phyloP scores from a whole-genome alignment of 1,140 invertebrate species.

The Drosophila lowei region DNA sequence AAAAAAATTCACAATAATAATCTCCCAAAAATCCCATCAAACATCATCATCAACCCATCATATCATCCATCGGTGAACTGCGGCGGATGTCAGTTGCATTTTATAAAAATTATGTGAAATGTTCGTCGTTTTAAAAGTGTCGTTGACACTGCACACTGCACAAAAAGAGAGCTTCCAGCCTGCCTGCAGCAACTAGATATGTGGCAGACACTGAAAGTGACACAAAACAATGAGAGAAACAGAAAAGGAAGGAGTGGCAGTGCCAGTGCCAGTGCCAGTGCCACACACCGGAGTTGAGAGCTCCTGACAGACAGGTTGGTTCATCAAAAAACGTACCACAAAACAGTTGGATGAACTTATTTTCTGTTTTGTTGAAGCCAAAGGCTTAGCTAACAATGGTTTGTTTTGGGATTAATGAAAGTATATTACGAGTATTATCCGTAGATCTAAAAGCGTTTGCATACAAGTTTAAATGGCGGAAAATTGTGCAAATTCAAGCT shows the following conservation, averaged over 20 bases:
- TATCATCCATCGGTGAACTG: slow-evolving; percentile 1
- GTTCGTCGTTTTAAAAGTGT: slow-evolving; percentile 41
- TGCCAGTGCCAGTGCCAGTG: background rate
- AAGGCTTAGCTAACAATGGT: no score
- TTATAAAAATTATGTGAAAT: slow-evolving; percentile 46
- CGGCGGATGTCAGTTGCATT: slow-evolving; percentile 53
- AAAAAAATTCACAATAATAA: no score
- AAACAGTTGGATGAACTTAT: slow-evolving; percentile 30
- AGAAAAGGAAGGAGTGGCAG: slow-evolving; percentile 4
- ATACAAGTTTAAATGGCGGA: slow-evolving; percentile 24
- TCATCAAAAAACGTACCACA: slow-evolving; percentile 29
- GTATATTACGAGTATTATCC: no score
- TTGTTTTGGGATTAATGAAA: no score
- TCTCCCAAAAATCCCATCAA: no score
- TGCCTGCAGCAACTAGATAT: slow-evolving; percentile 36
- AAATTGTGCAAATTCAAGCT: slow-evolving; percentile 20
- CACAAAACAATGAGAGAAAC: slow-evolving; percentile 7
- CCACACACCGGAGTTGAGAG: slow-evolving; percentile 26
- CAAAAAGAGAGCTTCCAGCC: slow-evolving; percentile 22
- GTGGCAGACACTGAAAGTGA: slow-evolving; percentile 32
- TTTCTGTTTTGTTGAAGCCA: slow-evolving; percentile 7
- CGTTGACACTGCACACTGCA: slow-evolving; percentile 48
- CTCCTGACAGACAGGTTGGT: slow-evolving; percentile 39
- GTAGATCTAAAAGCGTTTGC: background rate
- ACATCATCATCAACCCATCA: no score